Evolutionary conservation across 64 coral and sea anemone species (phyloP).

Genomic region (Trachythela sp.): DNA sequence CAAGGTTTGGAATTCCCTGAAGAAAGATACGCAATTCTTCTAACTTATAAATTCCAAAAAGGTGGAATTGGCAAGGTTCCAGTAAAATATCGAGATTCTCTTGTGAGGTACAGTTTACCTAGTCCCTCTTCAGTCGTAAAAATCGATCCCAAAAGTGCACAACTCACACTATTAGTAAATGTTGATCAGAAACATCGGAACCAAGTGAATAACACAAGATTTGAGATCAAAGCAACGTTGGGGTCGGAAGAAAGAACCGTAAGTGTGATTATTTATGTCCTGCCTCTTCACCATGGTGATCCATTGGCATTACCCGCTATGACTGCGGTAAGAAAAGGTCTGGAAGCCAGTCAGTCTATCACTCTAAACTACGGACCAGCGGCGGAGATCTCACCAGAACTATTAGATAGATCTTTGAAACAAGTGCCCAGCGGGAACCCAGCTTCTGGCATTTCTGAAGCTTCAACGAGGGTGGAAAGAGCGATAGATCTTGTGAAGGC

Average conservation of each 20-base stretch:
- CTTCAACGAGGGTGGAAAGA: neutral
- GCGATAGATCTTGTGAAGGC: neutral
- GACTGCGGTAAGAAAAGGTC: neutral
- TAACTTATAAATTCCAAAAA: neutral
- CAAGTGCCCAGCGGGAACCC: neutral
- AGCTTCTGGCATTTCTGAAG: neutral
- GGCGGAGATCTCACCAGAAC: neutral
- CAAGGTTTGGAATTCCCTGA: neutral
- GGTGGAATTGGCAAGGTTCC: neutral
- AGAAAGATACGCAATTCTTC: neutral
- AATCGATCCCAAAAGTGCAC: neutral
- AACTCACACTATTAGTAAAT: neutral
- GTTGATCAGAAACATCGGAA: neutral
- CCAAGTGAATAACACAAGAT: neutral
- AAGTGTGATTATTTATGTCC: neutral
- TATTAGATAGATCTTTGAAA: neutral
- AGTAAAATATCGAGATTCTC: neutral
- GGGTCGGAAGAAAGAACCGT: neutral
- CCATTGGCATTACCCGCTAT: neutral
- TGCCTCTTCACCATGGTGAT: neutral
- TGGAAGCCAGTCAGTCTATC: neutral
- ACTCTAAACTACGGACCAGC: neutral
- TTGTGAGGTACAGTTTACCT: neutral
- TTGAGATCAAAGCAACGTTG: neutral
- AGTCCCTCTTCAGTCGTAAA: neutral